Evolutionary conservation across 2,113 vertebrate genomes (phyloP).

Genomic region (Oxyura jamaicensis): DNA sequence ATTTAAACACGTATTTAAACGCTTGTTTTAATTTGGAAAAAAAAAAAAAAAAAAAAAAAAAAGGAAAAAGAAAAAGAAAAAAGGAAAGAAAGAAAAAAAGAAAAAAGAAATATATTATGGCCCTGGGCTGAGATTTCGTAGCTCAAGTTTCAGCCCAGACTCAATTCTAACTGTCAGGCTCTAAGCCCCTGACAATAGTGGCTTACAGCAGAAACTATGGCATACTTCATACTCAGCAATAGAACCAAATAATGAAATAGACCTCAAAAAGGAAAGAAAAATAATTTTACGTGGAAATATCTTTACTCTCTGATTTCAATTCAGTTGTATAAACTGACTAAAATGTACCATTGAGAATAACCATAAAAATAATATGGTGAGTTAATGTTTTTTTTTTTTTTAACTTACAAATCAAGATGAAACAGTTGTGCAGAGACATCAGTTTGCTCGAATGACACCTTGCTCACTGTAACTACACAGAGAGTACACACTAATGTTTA

Average conservation of each 20-base stretch:
- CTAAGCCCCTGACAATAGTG: conserved; percentile 20
- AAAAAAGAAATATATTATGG: not conserved
- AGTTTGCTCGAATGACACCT: not conserved
- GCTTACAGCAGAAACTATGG: not conserved
- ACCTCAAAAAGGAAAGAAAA: conserved; percentile 4
- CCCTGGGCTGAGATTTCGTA: conserved; percentile 38
- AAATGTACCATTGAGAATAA: not conserved
- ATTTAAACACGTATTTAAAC: conserved; percentile 41
- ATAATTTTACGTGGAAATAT: not conserved
- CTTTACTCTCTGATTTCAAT: not conserved
- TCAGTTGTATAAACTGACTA: not conserved
- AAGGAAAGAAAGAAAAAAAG: not conserved
- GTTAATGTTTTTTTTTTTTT: not conserved
- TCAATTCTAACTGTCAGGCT: conserved; percentile 27
- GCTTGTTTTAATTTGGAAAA: not conserved
- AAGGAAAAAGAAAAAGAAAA: fast-evolving
- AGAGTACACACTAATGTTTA: not conserved
- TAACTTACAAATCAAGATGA: not conserved
- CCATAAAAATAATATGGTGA: not conserved
- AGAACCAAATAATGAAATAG: not conserved
- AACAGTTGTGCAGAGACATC: not conserved
- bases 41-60: too few species aligned
- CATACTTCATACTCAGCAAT: not conserved
- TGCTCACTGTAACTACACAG: fast-evolving
- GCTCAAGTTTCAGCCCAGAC: conserved; percentile 25